Base-by-base conservation (phyloP, 2,888 invertebrate genomes). In the Drosophila anomelani region DNA sequence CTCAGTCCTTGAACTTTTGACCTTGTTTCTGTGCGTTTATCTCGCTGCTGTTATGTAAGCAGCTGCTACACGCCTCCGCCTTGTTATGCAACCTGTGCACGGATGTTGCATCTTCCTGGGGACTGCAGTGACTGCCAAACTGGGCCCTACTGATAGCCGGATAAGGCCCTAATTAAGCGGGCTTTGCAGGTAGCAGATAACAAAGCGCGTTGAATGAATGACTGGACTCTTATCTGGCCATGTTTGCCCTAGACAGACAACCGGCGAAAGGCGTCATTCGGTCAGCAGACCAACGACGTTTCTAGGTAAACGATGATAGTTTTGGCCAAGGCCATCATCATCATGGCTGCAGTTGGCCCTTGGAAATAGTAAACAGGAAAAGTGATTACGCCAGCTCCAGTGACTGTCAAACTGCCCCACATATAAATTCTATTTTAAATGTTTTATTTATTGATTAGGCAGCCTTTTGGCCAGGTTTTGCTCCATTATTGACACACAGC, bases 1-100 rank as follows among this genome's bases (percentile, higher is more conserved):
- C 56, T 41, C 63, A 84, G 88, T 85, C 90, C 88, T 89, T 89
- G 88, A 88, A 88, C 90, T 75, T 78, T 68, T 89, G 88, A 86
- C 88, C 88, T 89, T 89, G 88, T 89, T 86, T 88, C 67, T 49
- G 54, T 23, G 23, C 36, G 60, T 26, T 43, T 32, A 43, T 23
- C 53, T 12, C 20, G 17, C 23, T 43, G 20, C 38, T 43, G 20
- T 84, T 84, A 87, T 72, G 54, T 85, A 84, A 87, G 74, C 60
- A 54, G 60, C 57, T 63, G 62, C 62, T 57, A 59, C 62, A 70
- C 17, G 61, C 17, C 26, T 15, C 34, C 17, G 61, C 41, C 26
- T 8, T 36, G 53, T 76, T 72, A 63, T 76, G 73, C 61, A 73
- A 73, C 60, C 23, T 38, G 49, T 3, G n/a, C 29, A 38, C 49